Percentiles rank a stretch among this genome's conserved stretches.
Conservation (phyloP, 1,140 invertebrate genomes). For the Trichonephila inaurata region DNA sequence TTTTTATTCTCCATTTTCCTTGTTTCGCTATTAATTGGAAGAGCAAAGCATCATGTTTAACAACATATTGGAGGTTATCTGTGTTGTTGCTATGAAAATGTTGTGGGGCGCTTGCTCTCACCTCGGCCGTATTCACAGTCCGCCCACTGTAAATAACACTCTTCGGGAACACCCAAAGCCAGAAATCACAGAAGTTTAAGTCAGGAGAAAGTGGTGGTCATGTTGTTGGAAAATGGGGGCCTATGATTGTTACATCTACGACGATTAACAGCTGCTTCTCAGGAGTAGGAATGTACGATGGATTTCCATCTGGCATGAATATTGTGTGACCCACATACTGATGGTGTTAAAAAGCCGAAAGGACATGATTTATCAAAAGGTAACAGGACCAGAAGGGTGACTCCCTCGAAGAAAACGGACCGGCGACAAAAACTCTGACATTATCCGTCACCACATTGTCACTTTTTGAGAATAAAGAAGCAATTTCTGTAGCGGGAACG, state of each 20-base stretch:
- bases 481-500: too few species aligned
- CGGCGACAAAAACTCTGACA: too few species aligned
- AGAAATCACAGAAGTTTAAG: conserved; percentile 42
- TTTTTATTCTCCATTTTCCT: too few species aligned
- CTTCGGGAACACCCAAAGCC: neutral
- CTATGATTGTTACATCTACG: neutral
- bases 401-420: too few species aligned
- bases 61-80: neutral
- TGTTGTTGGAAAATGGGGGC: neutral
- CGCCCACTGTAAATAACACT: conserved; percentile 82
- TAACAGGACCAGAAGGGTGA: too few species aligned
- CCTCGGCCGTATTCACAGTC: neutral
- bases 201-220: neutral
- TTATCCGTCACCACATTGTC: too few species aligned
- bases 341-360: neutral
- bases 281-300: neutral
- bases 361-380: neutral
- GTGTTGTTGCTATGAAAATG: neutral
- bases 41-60: too few species aligned
- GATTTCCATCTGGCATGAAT: neutral
- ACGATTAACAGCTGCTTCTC: neutral
- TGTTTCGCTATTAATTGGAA: too few species aligned
- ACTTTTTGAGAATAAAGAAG: too few species aligned
- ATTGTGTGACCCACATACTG: neutral
- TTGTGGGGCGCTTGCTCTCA: neutral